Conservation (phyloP, 2,113 vertebrate species). For the Synodontis membranacea region DNA sequence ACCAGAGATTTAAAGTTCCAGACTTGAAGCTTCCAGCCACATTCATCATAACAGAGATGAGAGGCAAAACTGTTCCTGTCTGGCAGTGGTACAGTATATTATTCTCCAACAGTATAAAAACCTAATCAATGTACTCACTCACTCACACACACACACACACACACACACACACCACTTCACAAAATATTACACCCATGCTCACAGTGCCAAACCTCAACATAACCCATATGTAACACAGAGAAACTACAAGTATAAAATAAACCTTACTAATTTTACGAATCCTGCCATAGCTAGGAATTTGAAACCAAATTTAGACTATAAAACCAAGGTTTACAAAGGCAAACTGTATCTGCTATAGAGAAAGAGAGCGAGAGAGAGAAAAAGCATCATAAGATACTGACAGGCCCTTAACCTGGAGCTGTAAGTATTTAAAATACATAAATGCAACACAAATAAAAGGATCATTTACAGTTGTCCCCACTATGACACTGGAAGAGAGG, state of each 20-base stretch:
- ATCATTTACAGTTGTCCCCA: neutral
- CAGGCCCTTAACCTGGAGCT: neutral
- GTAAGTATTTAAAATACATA: conserved; percentile 1
- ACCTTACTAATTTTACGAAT: neutral
- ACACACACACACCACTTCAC: neutral
- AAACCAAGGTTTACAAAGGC: neutral
- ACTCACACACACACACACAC: neutral
- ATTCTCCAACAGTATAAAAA: conserved; percentile 17
- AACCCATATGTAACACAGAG: neutral
- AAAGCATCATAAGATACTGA: neutral
- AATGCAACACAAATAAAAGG: conserved; percentile 26
- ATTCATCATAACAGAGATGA: conserved; percentile 53
- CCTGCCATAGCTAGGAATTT: neutral
- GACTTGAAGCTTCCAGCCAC: conserved; percentile 67
- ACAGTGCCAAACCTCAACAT: conserved; percentile 16
- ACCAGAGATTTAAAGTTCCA: conserved; percentile 84
- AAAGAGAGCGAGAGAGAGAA: neutral
- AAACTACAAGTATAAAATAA: neutral
- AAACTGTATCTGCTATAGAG: neutral
- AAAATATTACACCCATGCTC: conserved; percentile 5
- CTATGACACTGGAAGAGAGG: conserved; percentile 36
- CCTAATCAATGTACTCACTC: conserved; percentile 8
- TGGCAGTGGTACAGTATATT: conserved; percentile 18
- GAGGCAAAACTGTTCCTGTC: conserved; percentile 29
- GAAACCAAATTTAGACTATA: conserved; percentile 2